Evolutionary conservation across 2,797 vertebrate species (phyloP).

Genomic region (Salarias fasciatus): DNA sequence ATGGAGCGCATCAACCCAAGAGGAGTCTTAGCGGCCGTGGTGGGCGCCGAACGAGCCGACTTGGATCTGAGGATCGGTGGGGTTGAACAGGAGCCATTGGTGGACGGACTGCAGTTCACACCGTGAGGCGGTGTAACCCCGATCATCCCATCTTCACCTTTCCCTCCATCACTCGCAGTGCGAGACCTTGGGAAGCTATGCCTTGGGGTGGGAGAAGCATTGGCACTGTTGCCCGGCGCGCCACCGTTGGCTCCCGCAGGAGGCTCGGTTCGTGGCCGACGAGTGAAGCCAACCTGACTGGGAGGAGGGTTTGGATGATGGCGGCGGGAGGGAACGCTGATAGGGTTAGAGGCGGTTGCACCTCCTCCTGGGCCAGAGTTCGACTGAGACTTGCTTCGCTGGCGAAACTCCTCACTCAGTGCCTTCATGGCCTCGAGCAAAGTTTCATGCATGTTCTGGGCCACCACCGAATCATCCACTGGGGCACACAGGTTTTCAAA

Average conservation of each 20-base stretch:
- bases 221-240: conserved; percentile 64
- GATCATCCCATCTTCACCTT: conserved; percentile 69
- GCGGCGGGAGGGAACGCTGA: conserved; percentile 85
- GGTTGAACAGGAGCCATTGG: conserved; percentile 78
- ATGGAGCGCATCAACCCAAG: conserved; percentile 80
- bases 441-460: conserved; percentile 92
- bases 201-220: conserved; percentile 80
- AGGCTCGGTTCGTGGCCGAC: conserved; percentile 82
- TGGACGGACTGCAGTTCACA: conserved; percentile 75
- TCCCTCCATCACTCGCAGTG: conserved; percentile 80
- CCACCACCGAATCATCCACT: conserved; percentile 86
- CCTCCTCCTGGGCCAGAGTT: conserved; percentile 80
- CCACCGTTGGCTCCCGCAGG: conserved; percentile 64
- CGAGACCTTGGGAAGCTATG: conserved; percentile 79
- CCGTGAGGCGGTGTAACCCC: conserved; percentile 54
- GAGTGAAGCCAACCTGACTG: conserved; percentile 84
- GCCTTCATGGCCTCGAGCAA: conserved; percentile 90
- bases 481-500: not conserved
- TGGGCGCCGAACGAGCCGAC: conserved; percentile 75
- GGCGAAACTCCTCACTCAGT: conserved; percentile 87
- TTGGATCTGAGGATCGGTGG: conserved; percentile 83
- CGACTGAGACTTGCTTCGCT: conserved; percentile 86
- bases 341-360: conserved; percentile 84
- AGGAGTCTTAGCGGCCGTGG: conserved; percentile 73
- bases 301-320: conserved; percentile 84